Base-by-base conservation (phyloP, 1,140 invertebrate species). In the Leptopilina boulardi region DNA sequence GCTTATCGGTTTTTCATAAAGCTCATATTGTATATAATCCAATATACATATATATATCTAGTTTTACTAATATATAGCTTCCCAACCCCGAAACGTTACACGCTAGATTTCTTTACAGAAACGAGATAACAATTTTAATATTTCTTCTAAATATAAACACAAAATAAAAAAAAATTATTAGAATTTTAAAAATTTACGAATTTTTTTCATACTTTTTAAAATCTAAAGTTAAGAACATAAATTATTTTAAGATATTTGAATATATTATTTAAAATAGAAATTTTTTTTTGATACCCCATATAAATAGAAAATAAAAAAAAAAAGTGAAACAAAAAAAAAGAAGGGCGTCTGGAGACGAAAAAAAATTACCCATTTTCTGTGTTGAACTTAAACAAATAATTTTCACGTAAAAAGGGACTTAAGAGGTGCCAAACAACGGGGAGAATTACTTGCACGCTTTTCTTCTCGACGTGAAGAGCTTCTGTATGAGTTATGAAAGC, bases 401-500 rank as follows among this genome's bases (percentile, higher is more conserved):
- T 66, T 30, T 66, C 11, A 30, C 59, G 59, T 5, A 30, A 30
- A 30, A 66, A n/a, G 15, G 23, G 59, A 30, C 23, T 66, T 8
- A n/a, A 66, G 59, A 30, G 59, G 23, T 66, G 26, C 59, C 13
- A 66, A 66, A 66, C 59, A 66, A 30, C 26, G 59, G 59, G 11
- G 26, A 30, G 59, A 66, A 66, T 66, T 66, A 66, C 59, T 66
- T 30, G 59, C 59, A 66, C 59, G 59, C 59, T 66, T 66, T 66
- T 66, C 59, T 66, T 66, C 23, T 66, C 59, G 59, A 66, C 59
- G 59, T 34, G 21, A 66, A 66, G 59, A 30, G 59, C 59, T 66
- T 66, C 26, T 51, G 47, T 30, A 66, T 66, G 59, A 66, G 26
- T 66, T 66, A 66, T 66, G 59, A 66, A 66, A 30, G 59, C 13